A percentile compares a stretch with the other conserved stretches of the same genome.
phyloP scores from a whole-genome alignment of 2,113 vertebrate genomes.

The Nanger granti region DNA sequence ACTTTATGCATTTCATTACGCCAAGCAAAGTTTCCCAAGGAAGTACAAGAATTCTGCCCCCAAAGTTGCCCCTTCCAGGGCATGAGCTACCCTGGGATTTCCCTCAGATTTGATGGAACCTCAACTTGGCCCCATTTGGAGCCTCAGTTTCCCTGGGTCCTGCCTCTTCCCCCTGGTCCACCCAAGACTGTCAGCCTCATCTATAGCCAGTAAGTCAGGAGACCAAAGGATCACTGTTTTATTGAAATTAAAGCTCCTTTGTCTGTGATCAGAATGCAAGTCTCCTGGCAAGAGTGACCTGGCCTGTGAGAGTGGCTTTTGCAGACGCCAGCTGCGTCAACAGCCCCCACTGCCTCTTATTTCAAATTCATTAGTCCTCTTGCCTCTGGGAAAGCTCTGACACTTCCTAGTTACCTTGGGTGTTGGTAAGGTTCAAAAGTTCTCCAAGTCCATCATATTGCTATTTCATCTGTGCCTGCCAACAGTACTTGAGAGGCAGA shows the following conservation, averaged over 20 bases:
- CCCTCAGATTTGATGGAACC: neutral
- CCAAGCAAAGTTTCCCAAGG: neutral
- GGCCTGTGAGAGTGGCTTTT: neutral
- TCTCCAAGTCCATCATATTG: neutral
- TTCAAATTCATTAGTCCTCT: neutral
- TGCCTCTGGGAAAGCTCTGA: neutral
- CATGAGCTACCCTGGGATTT: neutral
- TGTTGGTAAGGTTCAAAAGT: neutral
- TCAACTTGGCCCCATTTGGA: neutral
- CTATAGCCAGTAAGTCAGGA: neutral
- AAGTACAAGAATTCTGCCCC: neutral
- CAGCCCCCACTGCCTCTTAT: neutral
- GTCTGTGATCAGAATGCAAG: neutral
- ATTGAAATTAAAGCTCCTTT: neutral
- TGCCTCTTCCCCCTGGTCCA: neutral
- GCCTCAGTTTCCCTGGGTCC: neutral
- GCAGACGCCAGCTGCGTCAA: neutral
- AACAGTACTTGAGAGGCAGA: neutral
- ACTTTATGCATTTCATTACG: neutral
- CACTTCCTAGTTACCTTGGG: neutral
- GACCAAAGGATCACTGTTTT: neutral
- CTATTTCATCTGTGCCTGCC: neutral
- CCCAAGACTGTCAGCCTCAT: neutral
- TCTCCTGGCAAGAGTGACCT: neutral
- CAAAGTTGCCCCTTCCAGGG: neutral